phyloP scores from a whole-genome alignment of 2,113 vertebrate species.

The Falco punctatus region DNA sequence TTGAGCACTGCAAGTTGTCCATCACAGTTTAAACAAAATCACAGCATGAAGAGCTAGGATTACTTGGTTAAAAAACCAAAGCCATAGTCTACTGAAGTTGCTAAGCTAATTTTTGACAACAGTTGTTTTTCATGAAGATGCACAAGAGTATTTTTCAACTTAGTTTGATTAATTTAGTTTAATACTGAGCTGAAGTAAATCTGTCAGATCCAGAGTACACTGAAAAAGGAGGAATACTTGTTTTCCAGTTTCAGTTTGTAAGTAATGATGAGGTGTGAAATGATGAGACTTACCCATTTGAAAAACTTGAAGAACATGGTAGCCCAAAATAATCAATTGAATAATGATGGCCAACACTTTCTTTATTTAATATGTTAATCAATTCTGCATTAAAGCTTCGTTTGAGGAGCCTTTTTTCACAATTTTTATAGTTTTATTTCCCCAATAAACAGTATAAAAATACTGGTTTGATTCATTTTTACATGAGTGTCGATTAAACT shows the following conservation, averaged over 20 bases:
- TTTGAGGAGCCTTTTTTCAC: background rate
- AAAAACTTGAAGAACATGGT: background rate
- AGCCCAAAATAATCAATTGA: background rate
- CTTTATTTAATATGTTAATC: background rate
- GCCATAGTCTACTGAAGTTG: background rate
- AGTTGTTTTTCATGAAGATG: background rate
- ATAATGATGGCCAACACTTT: background rate
- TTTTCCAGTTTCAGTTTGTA: slow-evolving; percentile 9
- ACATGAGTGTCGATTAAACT: background rate
- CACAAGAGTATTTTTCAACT: background rate
- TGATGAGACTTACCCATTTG: background rate
- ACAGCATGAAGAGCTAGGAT: background rate
- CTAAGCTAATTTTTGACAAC: background rate
- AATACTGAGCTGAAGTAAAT: background rate
- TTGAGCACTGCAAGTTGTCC: background rate
- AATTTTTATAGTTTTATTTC: background rate
- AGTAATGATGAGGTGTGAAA: background rate
- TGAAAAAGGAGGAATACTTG: background rate
- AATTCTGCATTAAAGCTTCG: background rate
- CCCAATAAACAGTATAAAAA: background rate
- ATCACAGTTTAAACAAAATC: background rate
- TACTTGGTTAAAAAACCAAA: background rate
- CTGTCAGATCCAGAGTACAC: background rate
- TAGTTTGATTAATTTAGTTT: background rate
- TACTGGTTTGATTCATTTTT: background rate